These are phyloP conservation scores for Gavialis gangeticus DNA, from an alignment of 2,113 vertebrate species.

Conservation along the genomic window DNA sequence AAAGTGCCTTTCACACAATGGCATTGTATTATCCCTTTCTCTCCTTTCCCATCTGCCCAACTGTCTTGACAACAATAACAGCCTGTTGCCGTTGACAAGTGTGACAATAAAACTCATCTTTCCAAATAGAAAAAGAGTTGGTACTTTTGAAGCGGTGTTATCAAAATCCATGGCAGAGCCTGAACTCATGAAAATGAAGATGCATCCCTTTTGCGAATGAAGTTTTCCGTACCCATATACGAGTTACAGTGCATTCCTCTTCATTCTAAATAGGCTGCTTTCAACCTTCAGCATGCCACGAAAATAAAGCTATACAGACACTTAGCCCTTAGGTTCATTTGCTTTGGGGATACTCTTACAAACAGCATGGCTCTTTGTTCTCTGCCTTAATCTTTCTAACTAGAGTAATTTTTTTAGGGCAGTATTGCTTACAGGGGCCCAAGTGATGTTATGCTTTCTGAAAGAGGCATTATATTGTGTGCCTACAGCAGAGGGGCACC, in stretches of 20 bases:
- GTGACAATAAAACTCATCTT: slow-evolving; percentile 5
- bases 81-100: not conserved
- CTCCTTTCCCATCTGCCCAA: not conserved
- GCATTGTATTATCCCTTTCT: not conserved
- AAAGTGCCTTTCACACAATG: slow-evolving; percentile 11
- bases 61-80: not conserved
- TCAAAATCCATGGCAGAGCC: not conserved
- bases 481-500: no score
- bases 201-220: not conserved
- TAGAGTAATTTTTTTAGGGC: no score
- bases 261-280: not conserved
- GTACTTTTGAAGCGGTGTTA: not conserved
- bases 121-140: not conserved
- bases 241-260: not conserved
- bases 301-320: not conserved
- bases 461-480: no score
- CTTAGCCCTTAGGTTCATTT: not conserved
- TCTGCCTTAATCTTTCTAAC: no score
- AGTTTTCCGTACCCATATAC: not conserved
- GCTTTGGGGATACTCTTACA: not conserved
- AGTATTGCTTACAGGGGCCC: no score
- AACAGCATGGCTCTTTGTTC: no score
- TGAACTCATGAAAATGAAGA: not conserved
- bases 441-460: no score
- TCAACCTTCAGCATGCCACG: not conserved